phyloP scores from a whole-genome alignment of 2,113 vertebrate genomes.

The Malurus cyaneus region DNA sequence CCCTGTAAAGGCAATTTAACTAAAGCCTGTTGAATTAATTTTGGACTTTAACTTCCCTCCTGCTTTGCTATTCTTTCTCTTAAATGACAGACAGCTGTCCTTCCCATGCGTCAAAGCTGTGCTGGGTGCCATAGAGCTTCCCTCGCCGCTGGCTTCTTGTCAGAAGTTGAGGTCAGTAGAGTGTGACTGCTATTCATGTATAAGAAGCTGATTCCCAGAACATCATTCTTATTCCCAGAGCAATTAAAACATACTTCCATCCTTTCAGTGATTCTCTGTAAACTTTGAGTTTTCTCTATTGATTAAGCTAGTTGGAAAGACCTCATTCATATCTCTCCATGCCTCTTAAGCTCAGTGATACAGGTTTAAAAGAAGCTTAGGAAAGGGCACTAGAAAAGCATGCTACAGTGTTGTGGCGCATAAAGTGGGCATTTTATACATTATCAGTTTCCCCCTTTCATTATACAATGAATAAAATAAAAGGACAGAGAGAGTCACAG shows the following conservation, averaged over 20 bases:
- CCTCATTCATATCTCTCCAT: background rate
- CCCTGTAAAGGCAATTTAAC: background rate
- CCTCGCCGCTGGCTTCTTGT: background rate
- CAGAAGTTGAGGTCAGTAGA: background rate
- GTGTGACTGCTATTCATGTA: background rate
- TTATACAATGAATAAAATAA: background rate
- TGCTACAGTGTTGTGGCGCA: background rate
- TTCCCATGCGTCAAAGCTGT: background rate
- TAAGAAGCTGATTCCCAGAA: background rate
- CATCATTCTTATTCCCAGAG: background rate
- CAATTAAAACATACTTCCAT: background rate
- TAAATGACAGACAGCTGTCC: background rate
- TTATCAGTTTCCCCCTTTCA: background rate
- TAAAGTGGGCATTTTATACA: background rate
- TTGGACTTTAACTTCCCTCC: background rate
- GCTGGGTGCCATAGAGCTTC: background rate
- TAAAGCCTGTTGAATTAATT: background rate
- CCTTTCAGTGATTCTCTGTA: background rate
- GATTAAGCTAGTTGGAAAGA: background rate
- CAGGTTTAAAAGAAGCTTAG: background rate
- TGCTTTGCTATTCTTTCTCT: background rate
- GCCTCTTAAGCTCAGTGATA: background rate
- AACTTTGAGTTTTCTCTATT: background rate
- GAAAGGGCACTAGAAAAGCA: background rate
- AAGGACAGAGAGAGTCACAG: background rate